These are phyloP conservation scores for Malurus leucopterus DNA, from an alignment of 2,797 vertebrate species.

Conservation along the genomic window DNA sequence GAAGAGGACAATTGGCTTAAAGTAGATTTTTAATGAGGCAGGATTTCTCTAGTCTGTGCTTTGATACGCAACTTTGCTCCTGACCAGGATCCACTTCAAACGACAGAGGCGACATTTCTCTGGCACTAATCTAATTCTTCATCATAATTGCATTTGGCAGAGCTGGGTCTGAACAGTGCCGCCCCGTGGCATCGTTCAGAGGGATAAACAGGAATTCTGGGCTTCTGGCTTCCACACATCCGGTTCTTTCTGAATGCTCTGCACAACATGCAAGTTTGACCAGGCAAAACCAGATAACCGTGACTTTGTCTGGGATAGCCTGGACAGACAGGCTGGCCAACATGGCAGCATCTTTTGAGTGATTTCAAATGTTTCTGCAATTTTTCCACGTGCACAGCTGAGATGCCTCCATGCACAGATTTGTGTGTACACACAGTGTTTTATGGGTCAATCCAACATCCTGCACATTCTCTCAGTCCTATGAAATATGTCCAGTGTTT, in stretches of 20 bases:
- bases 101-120: background rate
- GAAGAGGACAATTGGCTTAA: background rate
- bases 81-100: background rate
- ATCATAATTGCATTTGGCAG: background rate
- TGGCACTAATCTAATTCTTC: background rate
- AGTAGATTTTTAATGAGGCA: conserved; percentile 7
- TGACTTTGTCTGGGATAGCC: background rate
- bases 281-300: accelerated
- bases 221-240: background rate
- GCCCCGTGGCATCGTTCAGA: background rate
- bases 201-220: background rate
- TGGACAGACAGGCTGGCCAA: background rate
- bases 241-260: accelerated
- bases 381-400: accelerated
- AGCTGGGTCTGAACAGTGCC: background rate
- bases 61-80: background rate
- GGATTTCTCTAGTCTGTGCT: background rate
- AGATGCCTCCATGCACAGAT: accelerated
- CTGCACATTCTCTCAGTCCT: background rate
- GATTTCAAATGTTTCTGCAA: background rate
- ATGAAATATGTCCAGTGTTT: background rate
- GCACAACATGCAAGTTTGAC: background rate
- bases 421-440: accelerated
- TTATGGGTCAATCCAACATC: accelerated
- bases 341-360: background rate